These are phyloP conservation scores for Reticulitermes speratus DNA, from an alignment of 1,140 invertebrate species.

Conservation along the genomic window DNA sequence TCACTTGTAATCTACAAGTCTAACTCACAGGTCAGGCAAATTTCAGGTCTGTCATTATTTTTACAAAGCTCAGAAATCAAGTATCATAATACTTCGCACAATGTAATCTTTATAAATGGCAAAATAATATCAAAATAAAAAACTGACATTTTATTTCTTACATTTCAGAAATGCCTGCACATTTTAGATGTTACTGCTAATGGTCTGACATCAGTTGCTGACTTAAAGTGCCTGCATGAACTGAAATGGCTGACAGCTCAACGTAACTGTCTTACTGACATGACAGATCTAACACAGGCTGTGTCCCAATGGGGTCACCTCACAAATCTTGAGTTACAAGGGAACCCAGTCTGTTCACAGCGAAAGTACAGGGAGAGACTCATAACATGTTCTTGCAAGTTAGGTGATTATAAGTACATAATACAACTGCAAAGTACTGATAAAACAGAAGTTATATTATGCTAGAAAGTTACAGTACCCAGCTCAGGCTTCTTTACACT, in stretches of 20 bases:
- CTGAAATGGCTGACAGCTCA: slow-evolving; percentile 50
- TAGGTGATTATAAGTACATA: slow-evolving; percentile 5
- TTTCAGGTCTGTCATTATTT: too few relatives aligned
- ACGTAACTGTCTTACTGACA: slow-evolving; percentile 51
- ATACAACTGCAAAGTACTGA: too few relatives aligned
- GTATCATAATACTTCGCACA: too few relatives aligned
- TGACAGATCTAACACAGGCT: slow-evolving; percentile 51
- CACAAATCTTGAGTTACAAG: slow-evolving; percentile 54
- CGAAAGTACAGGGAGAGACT: slow-evolving; percentile 64
- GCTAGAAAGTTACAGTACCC: too few relatives aligned
- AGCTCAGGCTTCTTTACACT: too few relatives aligned
- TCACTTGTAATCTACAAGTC: too few relatives aligned
- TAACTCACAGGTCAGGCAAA: too few relatives aligned
- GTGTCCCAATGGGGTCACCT: slow-evolving; percentile 54
- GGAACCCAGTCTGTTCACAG: slow-evolving; percentile 59
- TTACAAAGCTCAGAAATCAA: too few relatives aligned
- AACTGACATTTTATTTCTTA: not conserved
- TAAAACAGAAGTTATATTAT: too few relatives aligned
- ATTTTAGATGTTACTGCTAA: slow-evolving; percentile 55
- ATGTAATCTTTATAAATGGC: too few relatives aligned
- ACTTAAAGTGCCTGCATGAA: slow-evolving; percentile 46
- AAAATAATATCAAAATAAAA: slow-evolving; percentile 16
- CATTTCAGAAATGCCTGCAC: slow-evolving; percentile 48
- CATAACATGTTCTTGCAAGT: slow-evolving; percentile 38
- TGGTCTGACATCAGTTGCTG: slow-evolving; percentile 48